Evolutionary conservation across 92 coral and sea anemone genomes (phyloP).

Genomic region (Parazoanthus atlanticus): DNA sequence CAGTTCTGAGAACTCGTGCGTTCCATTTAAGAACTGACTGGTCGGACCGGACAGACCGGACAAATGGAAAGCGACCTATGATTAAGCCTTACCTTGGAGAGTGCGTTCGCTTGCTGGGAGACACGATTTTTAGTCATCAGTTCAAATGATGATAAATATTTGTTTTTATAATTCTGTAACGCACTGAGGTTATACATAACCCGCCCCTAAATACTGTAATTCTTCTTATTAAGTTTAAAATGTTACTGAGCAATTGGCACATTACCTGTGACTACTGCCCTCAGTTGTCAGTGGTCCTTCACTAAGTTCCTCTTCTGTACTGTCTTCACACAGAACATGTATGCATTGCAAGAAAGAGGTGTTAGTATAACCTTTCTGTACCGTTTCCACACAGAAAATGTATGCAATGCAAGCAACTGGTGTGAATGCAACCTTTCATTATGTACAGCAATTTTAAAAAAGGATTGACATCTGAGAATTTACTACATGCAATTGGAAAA

Average conservation of each 20-base stretch:
- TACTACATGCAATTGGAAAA: too few relatives aligned
- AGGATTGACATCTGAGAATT: too few relatives aligned
- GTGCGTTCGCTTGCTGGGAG: too few relatives aligned
- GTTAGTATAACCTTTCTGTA: not conserved
- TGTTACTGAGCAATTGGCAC: too few relatives aligned
- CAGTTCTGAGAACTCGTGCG: too few relatives aligned
- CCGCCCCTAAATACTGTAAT: not conserved
- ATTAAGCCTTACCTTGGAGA: not conserved
- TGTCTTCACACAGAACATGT: not conserved
- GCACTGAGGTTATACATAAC: not conserved
- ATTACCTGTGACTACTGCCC: not conserved
- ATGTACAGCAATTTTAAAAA: not conserved
- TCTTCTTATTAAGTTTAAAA: not conserved
- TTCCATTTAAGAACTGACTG: too few relatives aligned
- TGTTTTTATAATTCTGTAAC: too few relatives aligned
- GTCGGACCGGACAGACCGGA: too few relatives aligned
- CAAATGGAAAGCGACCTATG: too few relatives aligned
- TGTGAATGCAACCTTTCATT: not conserved
- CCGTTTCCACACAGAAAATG: not conserved
- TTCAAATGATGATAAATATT: too few relatives aligned
- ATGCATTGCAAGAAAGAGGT: not conserved
- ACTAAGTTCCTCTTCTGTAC: slow-evolving; percentile 15
- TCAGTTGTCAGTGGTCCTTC: slow-evolving; percentile 19
- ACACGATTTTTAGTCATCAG: too few relatives aligned
- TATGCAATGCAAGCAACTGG: not conserved